A percentile compares a stretch with the other conserved stretches of the same genome.
phyloP scores from a whole-genome alignment of 2,888 invertebrate genomes.

The Acleris cristana region DNA sequence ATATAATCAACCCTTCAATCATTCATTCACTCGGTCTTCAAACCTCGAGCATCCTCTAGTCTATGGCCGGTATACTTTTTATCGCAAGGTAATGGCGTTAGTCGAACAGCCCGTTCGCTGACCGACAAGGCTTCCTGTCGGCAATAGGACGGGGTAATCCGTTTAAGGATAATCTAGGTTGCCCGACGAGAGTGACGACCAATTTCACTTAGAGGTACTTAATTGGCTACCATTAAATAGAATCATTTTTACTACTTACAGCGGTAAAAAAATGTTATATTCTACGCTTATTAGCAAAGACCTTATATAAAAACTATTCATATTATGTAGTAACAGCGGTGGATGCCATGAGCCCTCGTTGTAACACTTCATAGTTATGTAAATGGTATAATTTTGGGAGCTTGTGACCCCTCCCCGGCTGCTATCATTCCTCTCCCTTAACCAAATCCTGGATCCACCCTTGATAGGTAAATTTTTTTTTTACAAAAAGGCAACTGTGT shows the following conservation, averaged over 20 bases:
- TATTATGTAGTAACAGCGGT: too few species aligned
- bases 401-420: too few species aligned
- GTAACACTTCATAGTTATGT: too few species aligned
- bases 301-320: too few species aligned
- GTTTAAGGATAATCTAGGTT: slow-evolving; percentile 39
- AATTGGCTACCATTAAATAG: slow-evolving; percentile 7
- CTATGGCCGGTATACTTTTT: slow-evolving; percentile 14
- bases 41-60: not conserved
- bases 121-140: slow-evolving; percentile 44
- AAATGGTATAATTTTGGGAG: too few species aligned
- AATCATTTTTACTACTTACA: not conserved
- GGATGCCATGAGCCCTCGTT: too few species aligned
- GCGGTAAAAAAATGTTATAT: too few species aligned
- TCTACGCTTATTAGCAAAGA: too few species aligned
- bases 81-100: slow-evolving; percentile 13
- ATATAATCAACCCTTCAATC: not conserved
- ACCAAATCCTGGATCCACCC: too few species aligned
- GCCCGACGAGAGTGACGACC: slow-evolving; percentile 17
- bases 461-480: too few species aligned
- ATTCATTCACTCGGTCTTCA: not conserved
- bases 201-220: slow-evolving; percentile 34
- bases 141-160: slow-evolving; percentile 42
- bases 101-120: slow-evolving; percentile 45
- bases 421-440: too few species aligned
- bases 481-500: too few species aligned